Evolutionary conservation across 2,797 vertebrate genomes (phyloP).

Genomic region (Oryzias dopingdopingensis): DNA sequence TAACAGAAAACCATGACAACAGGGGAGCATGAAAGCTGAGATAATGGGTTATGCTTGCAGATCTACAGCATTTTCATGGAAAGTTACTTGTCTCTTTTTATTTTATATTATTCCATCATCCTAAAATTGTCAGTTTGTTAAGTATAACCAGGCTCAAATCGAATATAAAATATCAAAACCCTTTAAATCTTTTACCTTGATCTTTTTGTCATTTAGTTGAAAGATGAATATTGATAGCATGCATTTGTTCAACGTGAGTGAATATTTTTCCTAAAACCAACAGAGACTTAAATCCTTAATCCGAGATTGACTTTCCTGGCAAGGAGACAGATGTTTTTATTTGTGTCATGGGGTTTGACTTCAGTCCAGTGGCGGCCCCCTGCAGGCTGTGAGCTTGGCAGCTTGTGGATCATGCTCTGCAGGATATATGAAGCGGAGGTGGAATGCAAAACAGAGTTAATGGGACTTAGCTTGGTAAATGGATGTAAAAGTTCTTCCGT

Average conservation of each 20-base stretch:
- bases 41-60: too few species aligned
- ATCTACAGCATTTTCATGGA: too few species aligned
- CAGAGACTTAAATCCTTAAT: conserved; percentile 25
- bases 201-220: background rate
- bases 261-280: conserved; percentile 4
- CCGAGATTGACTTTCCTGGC: conserved; percentile 22
- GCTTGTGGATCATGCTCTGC: conserved; percentile 19
- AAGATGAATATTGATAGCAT: background rate
- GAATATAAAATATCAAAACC: too few species aligned
- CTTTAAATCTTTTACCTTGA: background rate
- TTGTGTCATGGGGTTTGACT: conserved; percentile 36
- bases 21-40: background rate
- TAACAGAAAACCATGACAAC: background rate
- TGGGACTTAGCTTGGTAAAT: conserved; percentile 18
- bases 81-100: too few species aligned
- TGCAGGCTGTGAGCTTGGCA: conserved; percentile 23
- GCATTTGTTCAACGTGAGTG: conserved; percentile 2
- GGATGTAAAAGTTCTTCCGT: conserved; percentile 15
- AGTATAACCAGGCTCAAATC: too few species aligned
- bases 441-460: conserved; percentile 21
- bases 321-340: conserved; percentile 27
- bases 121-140: too few species aligned
- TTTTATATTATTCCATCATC: too few species aligned
- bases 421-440: conserved; percentile 8
- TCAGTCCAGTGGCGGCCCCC: conserved; percentile 25